phyloP scores from a whole-genome alignment of 2,113 vertebrate species.

The Semnornis frantzii region DNA sequence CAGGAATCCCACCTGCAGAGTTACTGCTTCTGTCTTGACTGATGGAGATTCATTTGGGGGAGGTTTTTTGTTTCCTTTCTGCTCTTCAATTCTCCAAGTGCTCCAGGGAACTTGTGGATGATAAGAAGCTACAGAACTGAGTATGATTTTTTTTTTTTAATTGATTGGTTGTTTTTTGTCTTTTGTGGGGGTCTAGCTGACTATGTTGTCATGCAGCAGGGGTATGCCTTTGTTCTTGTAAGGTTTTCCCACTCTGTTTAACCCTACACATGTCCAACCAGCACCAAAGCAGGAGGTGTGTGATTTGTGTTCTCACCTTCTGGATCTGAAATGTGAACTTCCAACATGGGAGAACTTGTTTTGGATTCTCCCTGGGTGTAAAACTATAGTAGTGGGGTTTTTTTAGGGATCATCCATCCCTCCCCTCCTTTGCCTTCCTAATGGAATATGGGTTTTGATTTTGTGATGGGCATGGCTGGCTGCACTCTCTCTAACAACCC shows the following conservation, averaged over 20 bases:
- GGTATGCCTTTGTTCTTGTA: not conserved
- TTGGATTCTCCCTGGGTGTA: not conserved
- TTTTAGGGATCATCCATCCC: not conserved
- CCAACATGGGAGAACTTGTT: not conserved
- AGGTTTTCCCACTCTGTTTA: not conserved
- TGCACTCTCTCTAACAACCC: not conserved
- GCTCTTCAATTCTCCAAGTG: not conserved
- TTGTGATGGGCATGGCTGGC: not conserved
- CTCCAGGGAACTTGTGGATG: not conserved
- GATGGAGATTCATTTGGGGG: accelerated
- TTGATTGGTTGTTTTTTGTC: too few relatives aligned
- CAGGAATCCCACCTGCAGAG: not conserved
- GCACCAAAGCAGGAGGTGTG: not conserved
- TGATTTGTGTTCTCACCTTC: not conserved
- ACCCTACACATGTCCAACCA: accelerated
- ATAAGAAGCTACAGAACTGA: not conserved
- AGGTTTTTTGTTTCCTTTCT: not conserved
- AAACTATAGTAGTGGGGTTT: not conserved
- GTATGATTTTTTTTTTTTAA: not conserved
- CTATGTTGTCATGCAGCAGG: not conserved
- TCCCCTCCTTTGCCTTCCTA: not conserved
- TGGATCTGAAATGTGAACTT: not conserved
- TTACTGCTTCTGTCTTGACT: not conserved
- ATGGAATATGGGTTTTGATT: not conserved
- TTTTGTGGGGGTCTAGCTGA: accelerated